These are phyloP conservation scores for Gymnorhina tibicen DNA, from an alignment of 2,113 vertebrate genomes.

Conservation along the genomic window DNA sequence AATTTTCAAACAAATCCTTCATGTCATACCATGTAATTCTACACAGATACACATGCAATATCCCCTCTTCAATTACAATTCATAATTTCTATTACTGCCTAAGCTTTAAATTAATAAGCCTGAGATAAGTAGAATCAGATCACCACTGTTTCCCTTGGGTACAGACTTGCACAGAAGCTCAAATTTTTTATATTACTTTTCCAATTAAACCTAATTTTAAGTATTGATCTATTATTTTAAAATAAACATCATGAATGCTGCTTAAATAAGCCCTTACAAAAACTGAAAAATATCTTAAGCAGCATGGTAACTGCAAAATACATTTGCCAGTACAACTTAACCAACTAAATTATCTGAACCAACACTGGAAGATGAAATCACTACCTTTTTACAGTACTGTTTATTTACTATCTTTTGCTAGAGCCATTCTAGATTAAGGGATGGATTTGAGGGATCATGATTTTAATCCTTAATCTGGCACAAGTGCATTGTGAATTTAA, in stretches of 20 bases:
- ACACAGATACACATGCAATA: neutral
- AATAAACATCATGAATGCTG: neutral
- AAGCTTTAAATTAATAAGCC: neutral
- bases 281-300: neutral
- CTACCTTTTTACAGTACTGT: neutral
- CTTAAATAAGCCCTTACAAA: neutral
- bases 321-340: neutral
- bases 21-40: neutral
- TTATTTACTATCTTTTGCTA: neutral
- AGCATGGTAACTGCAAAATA: neutral
- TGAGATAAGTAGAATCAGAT: neutral
- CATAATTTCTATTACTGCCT: neutral
- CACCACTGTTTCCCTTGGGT: neutral
- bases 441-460: neutral
- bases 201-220: neutral
- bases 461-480: neutral
- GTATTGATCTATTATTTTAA: neutral
- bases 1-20: neutral
- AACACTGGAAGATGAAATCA: neutral
- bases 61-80: neutral
- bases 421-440: neutral
- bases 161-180: neutral
- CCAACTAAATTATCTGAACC: neutral
- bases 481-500: neutral
- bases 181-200: neutral